Evolutionary conservation across 2,888 invertebrate genomes (phyloP), one percentile per base, ranked within the genome.

Genomic region (Nemoura dubitans): DNA sequence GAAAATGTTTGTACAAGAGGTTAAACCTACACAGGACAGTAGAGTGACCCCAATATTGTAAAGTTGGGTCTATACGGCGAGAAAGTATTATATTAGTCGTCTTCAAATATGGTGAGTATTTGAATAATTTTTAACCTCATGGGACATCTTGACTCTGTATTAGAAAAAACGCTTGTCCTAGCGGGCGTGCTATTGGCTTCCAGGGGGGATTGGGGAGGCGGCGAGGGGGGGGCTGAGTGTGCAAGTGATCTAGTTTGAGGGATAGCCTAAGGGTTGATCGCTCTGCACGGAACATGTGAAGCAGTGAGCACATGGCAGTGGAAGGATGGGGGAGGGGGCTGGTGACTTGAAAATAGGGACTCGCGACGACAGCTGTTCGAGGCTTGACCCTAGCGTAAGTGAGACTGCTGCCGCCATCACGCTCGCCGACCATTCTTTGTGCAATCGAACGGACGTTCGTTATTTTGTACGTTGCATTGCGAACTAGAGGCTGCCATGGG

Each of bases 41-140:
- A 43, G 83, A 83, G 42, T 83, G 83, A 83, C 83, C 83, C 25
- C 83, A 83, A 83, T 83, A 6, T 27, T 83, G 83, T 43, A 43
- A 25, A 42, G 21, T 36, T 36, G 36, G 36, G 36, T 36, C 36
- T 36, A 36, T n/a, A 25, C n/a, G n/a, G n/a, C 36, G 3, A 10
- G 36, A 36, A 36, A 36, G 36, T 36, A n/a, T n/a, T n/a, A 6
- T 36, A 36, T 36, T 36, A 36, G 36, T 10, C 10, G 36, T 6
- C 36, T 36, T 36, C 36, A 36, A 36, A 36, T 36, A 36, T 36
- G 3, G 36, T 36, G 5, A 36, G 36, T 36, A 36, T 36, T 36
- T 36, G 36, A 36, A 36, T 36, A 36, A 36, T 36, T 36, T 36
- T 10, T 36, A 10, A 36, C 3, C 36, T 36, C 59, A 59, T 59